Evolutionary conservation across 2,888 invertebrate species (phyloP).

Genomic region (Melanchra persicariae): DNA sequence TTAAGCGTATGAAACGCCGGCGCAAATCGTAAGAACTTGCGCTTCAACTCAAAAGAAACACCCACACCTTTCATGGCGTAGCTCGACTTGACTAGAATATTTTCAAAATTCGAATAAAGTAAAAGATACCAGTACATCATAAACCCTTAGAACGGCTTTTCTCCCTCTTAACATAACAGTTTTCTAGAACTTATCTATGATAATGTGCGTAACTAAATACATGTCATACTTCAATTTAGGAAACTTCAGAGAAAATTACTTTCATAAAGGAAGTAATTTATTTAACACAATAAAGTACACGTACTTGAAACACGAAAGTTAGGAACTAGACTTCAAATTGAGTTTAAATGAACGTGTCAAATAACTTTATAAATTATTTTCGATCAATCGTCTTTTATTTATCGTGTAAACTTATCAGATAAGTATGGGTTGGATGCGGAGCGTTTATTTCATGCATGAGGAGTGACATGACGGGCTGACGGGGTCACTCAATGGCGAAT

Average conservation of each 20-base stretch:
- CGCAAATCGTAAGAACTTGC: conserved; percentile 37
- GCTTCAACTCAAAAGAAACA: conserved; percentile 31
- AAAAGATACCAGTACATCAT: conserved; percentile 7
- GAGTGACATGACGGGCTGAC: conserved; percentile 65
- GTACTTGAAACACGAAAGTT: conserved; percentile 28
- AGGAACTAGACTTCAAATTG: conserved; percentile 14
- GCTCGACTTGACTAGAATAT: background rate
- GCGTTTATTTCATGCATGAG: conserved; percentile 62
- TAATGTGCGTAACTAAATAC: conserved; percentile 28
- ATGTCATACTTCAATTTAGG: conserved; percentile 32
- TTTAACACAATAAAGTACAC: conserved; percentile 27
- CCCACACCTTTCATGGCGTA: background rate
- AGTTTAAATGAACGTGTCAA: conserved; percentile 30
- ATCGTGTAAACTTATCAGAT: conserved; percentile 23
- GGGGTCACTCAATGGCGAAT: conserved; percentile 72
- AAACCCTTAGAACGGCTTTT: conserved; percentile 1
- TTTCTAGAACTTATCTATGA: conserved; percentile 5
- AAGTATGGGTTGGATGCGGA: conserved; percentile 39
- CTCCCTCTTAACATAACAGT: background rate
- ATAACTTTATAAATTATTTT: conserved; percentile 28
- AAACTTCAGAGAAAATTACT: conserved; percentile 42
- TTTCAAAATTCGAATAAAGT: conserved; percentile 8
- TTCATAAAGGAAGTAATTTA: conserved; percentile 42
- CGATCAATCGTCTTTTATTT: background rate
- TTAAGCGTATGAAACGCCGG: conserved; percentile 41